phyloP scores from a whole-genome alignment of 1,140 invertebrate genomes.

The Drosophila arawakana region DNA sequence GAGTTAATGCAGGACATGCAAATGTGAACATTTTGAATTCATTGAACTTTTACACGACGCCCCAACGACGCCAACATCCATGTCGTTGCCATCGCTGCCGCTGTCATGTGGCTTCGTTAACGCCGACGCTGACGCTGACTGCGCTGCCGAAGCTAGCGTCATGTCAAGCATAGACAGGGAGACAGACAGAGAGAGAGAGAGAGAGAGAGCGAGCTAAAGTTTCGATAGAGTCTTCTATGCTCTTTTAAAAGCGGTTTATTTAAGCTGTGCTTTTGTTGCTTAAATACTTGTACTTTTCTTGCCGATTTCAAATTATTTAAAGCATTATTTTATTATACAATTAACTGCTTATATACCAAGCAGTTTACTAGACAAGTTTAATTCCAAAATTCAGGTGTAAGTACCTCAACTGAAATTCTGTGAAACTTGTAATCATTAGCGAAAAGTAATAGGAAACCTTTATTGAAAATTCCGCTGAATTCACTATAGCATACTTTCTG shows the following conservation, averaged over 20 bases:
- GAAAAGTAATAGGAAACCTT: too few relatives aligned
- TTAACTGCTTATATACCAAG: too few relatives aligned
- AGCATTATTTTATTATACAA: too few relatives aligned
- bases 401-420: too few relatives aligned
- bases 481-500: too few relatives aligned
- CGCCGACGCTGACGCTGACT: slow-evolving; percentile 2
- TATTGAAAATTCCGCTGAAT: too few relatives aligned
- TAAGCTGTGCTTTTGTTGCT: neutral
- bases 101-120: slow-evolving; percentile 34
- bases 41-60: slow-evolving; percentile 70
- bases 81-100: slow-evolving; percentile 10
- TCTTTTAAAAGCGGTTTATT: neutral
- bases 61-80: slow-evolving; percentile 30
- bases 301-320: neutral
- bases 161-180: slow-evolving; percentile 12
- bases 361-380: too few relatives aligned
- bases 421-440: too few relatives aligned
- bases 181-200: neutral
- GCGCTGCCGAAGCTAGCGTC: neutral
- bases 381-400: too few relatives aligned
- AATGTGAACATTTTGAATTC: slow-evolving; percentile 78
- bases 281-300: neutral
- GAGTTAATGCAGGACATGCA: slow-evolving; percentile 81
- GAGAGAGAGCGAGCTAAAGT: neutral
- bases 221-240: neutral